Conservation (phyloP, 1,140 invertebrate genomes). For the Listronotus oregonensis region DNA sequence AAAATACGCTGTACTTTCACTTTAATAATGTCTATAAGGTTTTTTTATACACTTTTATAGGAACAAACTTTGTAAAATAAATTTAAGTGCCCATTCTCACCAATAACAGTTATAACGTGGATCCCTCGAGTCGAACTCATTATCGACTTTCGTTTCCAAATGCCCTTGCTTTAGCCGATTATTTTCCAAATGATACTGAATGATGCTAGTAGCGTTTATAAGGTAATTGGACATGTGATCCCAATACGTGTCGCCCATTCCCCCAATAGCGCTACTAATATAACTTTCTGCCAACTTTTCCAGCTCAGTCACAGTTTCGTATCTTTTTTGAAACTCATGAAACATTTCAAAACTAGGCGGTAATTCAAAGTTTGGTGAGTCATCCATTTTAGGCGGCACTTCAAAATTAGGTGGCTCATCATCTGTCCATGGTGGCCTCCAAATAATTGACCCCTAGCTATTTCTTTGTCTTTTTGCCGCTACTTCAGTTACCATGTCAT, state of each 20-base stretch:
- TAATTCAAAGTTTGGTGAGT: conserved; percentile 5
- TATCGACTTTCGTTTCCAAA: conserved; percentile 11
- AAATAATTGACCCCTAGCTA: conserved; percentile 64
- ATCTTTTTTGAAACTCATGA: conserved; percentile 11
- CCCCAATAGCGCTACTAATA: not conserved
- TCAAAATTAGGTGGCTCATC: conserved; percentile 27
- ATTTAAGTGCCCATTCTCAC: conserved; percentile 22
- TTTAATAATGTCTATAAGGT: conserved; percentile 2
- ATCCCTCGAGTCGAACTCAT: conserved; percentile 12
- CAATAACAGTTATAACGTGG: conserved; percentile 17
- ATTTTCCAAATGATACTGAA: conserved; percentile 20
- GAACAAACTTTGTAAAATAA: conserved; percentile 31
- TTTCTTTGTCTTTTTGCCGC: conserved; percentile 64
- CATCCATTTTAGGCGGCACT: conserved; percentile 1
- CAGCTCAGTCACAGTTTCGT: conserved; percentile 6
- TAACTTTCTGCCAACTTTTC: conserved; percentile 18
- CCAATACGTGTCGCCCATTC: conserved; percentile 12
- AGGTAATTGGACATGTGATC: conserved; percentile 22
- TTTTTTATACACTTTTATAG: conserved; percentile 28
- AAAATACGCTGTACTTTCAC: conserved; percentile 19
- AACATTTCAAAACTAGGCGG: not conserved
- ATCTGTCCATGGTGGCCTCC: conserved; percentile 39
- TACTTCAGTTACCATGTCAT: conserved; percentile 52
- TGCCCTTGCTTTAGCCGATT: not conserved
- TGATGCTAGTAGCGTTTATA: conserved; percentile 9